Base-by-base conservation (phyloP, 2,113 vertebrate species). In the Paramisgurnus dabryanus region DNA sequence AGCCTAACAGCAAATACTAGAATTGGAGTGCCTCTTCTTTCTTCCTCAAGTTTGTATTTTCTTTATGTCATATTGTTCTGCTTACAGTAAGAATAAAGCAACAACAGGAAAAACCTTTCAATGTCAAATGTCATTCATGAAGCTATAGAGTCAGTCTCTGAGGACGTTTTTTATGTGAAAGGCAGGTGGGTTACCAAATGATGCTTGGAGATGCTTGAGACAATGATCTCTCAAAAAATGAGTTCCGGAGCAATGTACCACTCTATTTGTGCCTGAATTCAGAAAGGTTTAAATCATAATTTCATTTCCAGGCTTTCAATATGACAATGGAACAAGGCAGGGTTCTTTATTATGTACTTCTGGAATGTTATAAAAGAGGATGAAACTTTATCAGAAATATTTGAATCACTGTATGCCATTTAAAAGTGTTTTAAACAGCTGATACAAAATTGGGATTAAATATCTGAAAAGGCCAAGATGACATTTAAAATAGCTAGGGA, bases 171-270 rank as follows among this genome's bases (percentile, higher is more conserved):
- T 71, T 79, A 67, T 50, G 57, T 50, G 43, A 71, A 50, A 63
- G 27, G 68, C 57, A 53, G 57, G 58, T 61, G 22, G 15, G 27
- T 12, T 27, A 49, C 77, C 61, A 15, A 79, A 70, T 55, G 67
- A 79, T 75, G 43, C 57, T 79, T n/a, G 15, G 55, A 79, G 67
- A 78, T 40, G 34, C 67, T 3, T 41, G 34, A 79, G 53, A 70
- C 13, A 49, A 17, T 72, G 49, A 64, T 60, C 12, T 75, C 18
- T 43, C 8, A 39, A 11, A 60, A 57, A 79, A 69, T 43, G 39
- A 47, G n/a, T 69, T 39, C 50, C n/a, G 6, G 55, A 34, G 55
- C 18, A 70, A 40, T 3, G 13, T 49, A 40, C 71, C 17, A 9
- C 7, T 5, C 7, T 13, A 61, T n/a, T 41, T 7, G 11, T 63